Evolutionary conservation across 2,797 vertebrate genomes (phyloP), one percentile per base, ranked within the genome.

Genomic region (Anas bernieri): DNA sequence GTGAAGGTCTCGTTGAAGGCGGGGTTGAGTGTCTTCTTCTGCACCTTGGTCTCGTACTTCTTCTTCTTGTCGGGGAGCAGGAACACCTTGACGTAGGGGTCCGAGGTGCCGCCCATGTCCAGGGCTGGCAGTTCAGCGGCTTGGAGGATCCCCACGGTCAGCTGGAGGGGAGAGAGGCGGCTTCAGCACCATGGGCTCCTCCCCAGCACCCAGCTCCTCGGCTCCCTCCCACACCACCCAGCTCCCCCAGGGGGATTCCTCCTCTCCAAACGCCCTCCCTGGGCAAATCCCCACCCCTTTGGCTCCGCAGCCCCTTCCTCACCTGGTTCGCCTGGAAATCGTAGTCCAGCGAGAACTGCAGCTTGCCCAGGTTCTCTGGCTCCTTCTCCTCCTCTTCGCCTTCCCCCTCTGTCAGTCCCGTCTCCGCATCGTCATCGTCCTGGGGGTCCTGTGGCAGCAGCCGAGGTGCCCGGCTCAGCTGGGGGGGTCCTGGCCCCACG

Each of bases 21-120:
- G 5, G 99, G 99, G 91, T 99, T 99, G 74, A 99, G 98, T 0
- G 99, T 99, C 98, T 99, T 99, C 97, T 99, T 99, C 96, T 99
- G 99, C 74, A 99, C 99, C 97, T 99, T 99, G 90, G 99, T 99
- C 97, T 99, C 99, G 0, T 97, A 99, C 96, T 99, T 99, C 91
- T 99, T 99, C 98, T 99, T 99, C 98, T 99, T 99, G 97, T 99
- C 99, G 4, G 99, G 99, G 66, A 99, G 98, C 64, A 99, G 98
- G 80, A 98, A 99, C 92, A 99, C 98, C 94, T 99, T 99, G 90
- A 99, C 99, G 0, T 99, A 99, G 0, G 99, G 99, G 94, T 99
- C 99, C 2, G 99, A 99, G 22, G 99, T 99, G 93, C 99, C 99
- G 0, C 99, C 99, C 86, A 99, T 99, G 97, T 99, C 99, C 98